Evolutionary conservation across 2,888 invertebrate species (phyloP).

Genomic region (Leptopilina drosophilae): DNA sequence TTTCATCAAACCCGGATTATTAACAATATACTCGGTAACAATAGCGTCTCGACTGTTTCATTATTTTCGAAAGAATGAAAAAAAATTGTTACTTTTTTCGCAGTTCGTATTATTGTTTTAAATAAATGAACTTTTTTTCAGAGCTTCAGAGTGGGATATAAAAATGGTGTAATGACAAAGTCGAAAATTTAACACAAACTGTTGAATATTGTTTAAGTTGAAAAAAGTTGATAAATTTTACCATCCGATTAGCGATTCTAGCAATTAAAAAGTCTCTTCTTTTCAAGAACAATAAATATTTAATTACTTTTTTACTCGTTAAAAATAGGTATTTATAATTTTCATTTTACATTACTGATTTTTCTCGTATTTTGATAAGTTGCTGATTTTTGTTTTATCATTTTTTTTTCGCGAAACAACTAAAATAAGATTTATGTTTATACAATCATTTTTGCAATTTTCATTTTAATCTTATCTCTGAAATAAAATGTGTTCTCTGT

Average conservation of each 20-base stretch:
- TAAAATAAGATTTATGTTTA: background rate
- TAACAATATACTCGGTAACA: conserved; percentile 9
- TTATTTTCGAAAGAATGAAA: background rate
- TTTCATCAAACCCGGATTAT: conserved; percentile 1
- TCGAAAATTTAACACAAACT: background rate
- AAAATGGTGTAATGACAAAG: background rate
- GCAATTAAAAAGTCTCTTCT: too few species aligned
- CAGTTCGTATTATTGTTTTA: background rate
- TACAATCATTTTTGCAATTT: background rate
- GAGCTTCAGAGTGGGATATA: background rate
- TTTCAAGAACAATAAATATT: too few species aligned
- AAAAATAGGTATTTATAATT: too few species aligned
- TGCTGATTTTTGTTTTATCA: too few species aligned
- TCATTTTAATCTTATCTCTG: conserved; percentile 22
- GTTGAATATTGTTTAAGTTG: background rate
- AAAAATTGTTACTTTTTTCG: conserved; percentile 1
- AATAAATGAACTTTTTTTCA: conserved; percentile 3
- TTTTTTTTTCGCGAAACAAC: too few species aligned
- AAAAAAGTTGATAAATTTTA: background rate
- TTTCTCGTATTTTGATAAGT: too few species aligned
- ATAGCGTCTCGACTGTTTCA: background rate
- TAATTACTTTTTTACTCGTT: too few species aligned
- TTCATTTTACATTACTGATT: too few species aligned
- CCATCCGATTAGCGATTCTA: too few species aligned
- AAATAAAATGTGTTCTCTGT: background rate